Base-by-base conservation (phyloP, 2,113 vertebrate genomes). In the Brachyhypopomus occidentalis region DNA sequence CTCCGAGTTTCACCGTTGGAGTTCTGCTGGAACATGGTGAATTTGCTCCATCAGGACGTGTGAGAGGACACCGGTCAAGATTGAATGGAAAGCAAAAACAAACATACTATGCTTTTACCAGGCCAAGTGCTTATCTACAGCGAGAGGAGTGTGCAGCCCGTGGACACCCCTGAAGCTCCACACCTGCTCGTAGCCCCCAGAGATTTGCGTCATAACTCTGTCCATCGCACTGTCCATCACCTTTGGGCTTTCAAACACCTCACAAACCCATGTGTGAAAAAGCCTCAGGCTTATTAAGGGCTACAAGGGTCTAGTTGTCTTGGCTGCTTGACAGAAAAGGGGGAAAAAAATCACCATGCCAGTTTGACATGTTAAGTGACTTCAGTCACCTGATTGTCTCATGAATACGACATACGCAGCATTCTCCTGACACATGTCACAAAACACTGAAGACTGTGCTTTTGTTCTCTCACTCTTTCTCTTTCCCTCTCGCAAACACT, bases 311-410 rank as follows among this genome's bases (percentile, higher is more conserved):
- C 72, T 8, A 38, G 11, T 12, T 0, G 9, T 79, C 34, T 63
- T 63, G 60, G 63, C 72, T 74, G 4, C 30, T 71, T 76, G 77
- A 67, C 23, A 45, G 14, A 71, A 34, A 36, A 77, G 22, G 23
- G 8, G 79, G 58, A 19, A 20, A 17, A 62, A 82, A 17, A 87
- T 83, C 48, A 23, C 86, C 78, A 14, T 1, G 84, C 52, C 84
- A 9, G 84, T 88, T 86, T 52, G 73, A 74, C 79, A 62, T 58
- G 72, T 69, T 81, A 78, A 25, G 64, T 79, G 1, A 79, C 56
- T n/a, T 60, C 67, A 62, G 69, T 86, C 80, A 82, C 30, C 16
- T 85, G 84, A 84, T 20, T 56, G 48, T 56, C 48, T 56, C 6
- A 48, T 72, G 14, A 63, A 58, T 17, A 16, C 3, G 72, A 59